phyloP scores from a whole-genome alignment of 1,140 invertebrate species.

The Dendroctonus ponderosae region DNA sequence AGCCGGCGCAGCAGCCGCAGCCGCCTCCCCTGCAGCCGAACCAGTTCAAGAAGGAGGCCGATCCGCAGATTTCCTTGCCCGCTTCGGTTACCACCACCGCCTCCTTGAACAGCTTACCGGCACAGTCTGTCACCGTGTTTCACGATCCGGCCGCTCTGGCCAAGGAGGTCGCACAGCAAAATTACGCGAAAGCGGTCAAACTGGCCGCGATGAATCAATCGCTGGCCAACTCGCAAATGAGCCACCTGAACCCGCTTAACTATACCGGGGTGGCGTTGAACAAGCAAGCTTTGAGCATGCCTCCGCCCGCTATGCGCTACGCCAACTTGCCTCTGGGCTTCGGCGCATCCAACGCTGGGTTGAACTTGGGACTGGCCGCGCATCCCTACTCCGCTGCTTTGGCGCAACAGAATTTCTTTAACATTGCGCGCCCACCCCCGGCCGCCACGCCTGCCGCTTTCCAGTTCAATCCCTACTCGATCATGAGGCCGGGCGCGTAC shows the following conservation, averaged over 20 bases:
- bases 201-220: constrained; percentile 57
- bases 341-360: constrained; percentile 29
- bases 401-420: constrained; percentile 56
- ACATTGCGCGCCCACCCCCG: constrained; percentile 60
- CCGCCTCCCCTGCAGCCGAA: constrained; percentile 35
- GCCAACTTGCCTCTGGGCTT: constrained; percentile 41
- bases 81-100: constrained; percentile 30
- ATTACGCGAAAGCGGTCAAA: constrained; percentile 68
- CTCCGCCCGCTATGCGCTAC: constrained; percentile 43
- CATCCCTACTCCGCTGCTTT: constrained; percentile 44
- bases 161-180: constrained; percentile 76
- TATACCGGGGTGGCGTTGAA: constrained; percentile 78
- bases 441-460: constrained; percentile 36
- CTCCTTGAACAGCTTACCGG: constrained; percentile 27
- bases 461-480: constrained; percentile 54
- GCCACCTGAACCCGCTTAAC: constrained; percentile 62
- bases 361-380: constrained; percentile 40
- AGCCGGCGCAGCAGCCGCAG: constrained; percentile 34
- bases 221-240: constrained; percentile 43
- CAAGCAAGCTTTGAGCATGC: constrained; percentile 55
- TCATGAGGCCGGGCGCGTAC: constrained; percentile 38
- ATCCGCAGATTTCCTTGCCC: constrained; percentile 15
- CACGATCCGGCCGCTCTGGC: constrained; percentile 63
- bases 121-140: constrained; percentile 36
- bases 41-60: constrained; percentile 32